phyloP scores from a whole-genome alignment of 2,797 vertebrate species.

The Garrulus glandarius region DNA sequence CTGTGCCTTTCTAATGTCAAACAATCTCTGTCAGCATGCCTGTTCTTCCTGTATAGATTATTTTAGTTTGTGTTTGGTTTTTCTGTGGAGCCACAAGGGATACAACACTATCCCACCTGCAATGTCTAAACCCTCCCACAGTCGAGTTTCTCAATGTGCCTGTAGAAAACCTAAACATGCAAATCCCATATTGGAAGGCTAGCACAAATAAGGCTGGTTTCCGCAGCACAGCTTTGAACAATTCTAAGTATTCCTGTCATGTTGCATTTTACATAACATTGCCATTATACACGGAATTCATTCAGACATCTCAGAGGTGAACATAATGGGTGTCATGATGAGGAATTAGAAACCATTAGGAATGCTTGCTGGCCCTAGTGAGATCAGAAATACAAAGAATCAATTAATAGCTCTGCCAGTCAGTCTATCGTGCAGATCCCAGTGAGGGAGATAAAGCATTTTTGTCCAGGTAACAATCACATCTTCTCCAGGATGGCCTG shows the following conservation, averaged over 20 bases:
- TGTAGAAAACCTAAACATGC: neutral
- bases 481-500: conserved; percentile 9
- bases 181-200: neutral
- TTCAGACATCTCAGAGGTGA: conserved; percentile 51
- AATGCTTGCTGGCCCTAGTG: conserved; percentile 12
- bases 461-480: conserved; percentile 54
- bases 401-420: conserved; percentile 59
- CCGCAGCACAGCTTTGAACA: neutral
- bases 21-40: neutral
- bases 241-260: conserved; percentile 48
- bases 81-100: neutral
- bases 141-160: neutral
- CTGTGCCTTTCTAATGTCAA: conserved; percentile 25
- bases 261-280: conserved; percentile 51
- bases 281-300: neutral
- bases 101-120: neutral
- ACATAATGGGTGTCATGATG: conserved; percentile 33
- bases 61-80: conserved; percentile 15
- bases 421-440: conserved; percentile 30
- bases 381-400: conserved; percentile 43
- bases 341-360: conserved; percentile 54
- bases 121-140: neutral
- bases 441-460: conserved; percentile 21
- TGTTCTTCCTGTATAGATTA: neutral
- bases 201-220: neutral